phyloP scores from a whole-genome alignment of 2,797 vertebrate species.

The Columba guinea region DNA sequence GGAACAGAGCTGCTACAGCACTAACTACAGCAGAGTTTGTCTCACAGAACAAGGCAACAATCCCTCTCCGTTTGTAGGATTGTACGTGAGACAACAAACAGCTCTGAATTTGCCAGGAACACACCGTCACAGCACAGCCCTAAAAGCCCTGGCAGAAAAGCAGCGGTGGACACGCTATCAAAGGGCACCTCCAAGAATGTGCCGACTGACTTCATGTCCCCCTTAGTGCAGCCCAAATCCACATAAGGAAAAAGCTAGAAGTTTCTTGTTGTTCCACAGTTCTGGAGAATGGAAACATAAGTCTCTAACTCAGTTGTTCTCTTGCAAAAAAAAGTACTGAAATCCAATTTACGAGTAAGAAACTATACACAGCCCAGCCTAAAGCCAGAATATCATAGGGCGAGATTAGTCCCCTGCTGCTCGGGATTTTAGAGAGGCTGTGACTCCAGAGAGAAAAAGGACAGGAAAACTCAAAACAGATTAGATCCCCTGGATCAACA shows the following conservation, averaged over 20 bases:
- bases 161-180: neutral
- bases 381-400: neutral
- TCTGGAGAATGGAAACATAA: neutral
- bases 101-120: neutral
- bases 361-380: neutral
- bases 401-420: neutral
- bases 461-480: neutral
- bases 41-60: neutral
- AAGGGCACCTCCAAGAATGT: neutral
- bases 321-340: neutral
- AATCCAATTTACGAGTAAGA: neutral
- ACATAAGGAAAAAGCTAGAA: neutral
- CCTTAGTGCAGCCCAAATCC: neutral
- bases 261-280: neutral
- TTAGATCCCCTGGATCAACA: neutral
- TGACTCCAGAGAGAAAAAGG: neutral
- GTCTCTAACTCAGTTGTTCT: neutral
- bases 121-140: neutral
- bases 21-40: neutral
- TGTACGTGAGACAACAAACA: neutral
- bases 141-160: neutral
- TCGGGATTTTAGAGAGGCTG: neutral
- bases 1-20: neutral
- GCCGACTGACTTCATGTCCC: neutral
- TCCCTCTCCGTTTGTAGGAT: neutral